phyloP scores from a whole-genome alignment of 2,888 invertebrate species.

The Netelia inedita region DNA sequence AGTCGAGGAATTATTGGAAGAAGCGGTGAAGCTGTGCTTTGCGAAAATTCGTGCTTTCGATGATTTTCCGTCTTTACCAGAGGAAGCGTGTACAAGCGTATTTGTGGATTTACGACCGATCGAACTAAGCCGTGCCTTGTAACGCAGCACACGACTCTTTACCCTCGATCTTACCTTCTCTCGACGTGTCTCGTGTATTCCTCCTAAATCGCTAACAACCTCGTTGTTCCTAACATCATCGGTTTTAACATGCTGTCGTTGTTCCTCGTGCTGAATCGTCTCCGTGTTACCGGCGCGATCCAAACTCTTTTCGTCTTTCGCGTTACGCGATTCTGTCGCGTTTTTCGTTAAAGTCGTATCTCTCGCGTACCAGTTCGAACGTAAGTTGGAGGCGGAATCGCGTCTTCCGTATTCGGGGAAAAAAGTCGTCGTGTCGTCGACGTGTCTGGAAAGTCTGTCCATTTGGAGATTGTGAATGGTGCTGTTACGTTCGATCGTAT shows the following conservation, averaged over 20 bases:
- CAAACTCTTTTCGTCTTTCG: not conserved
- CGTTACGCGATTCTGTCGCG: not conserved
- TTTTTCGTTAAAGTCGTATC: not conserved
- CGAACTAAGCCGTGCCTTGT: conserved; percentile 44
- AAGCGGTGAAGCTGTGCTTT: conserved; percentile 38
- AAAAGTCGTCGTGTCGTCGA: not conserved
- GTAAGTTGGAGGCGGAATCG: not conserved
- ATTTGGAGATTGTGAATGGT: not conserved
- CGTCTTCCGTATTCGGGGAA: not conserved
- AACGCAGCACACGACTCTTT: conserved; percentile 78
- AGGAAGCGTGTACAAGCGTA: conserved; percentile 58
- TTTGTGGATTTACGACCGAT: conserved; percentile 46
- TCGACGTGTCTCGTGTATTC: conserved; percentile 65
- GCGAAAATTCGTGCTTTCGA: conserved; percentile 31
- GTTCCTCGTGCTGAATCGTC: not conserved
- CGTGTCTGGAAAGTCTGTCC: not conserved
- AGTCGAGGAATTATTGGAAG: conserved; percentile 38
- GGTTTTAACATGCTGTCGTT: conserved; percentile 33
- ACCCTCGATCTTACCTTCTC: conserved; percentile 84
- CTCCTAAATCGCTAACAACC: conserved; percentile 61
- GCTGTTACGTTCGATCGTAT: conserved; percentile 43
- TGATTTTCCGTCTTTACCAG: conserved; percentile 25
- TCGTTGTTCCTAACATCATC: conserved; percentile 52
- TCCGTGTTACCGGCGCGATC: not conserved
- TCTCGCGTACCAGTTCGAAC: not conserved